These are phyloP conservation scores for Etia nguti DNA, from an alignment of 2,113 vertebrate species.

Conservation along the genomic window DNA sequence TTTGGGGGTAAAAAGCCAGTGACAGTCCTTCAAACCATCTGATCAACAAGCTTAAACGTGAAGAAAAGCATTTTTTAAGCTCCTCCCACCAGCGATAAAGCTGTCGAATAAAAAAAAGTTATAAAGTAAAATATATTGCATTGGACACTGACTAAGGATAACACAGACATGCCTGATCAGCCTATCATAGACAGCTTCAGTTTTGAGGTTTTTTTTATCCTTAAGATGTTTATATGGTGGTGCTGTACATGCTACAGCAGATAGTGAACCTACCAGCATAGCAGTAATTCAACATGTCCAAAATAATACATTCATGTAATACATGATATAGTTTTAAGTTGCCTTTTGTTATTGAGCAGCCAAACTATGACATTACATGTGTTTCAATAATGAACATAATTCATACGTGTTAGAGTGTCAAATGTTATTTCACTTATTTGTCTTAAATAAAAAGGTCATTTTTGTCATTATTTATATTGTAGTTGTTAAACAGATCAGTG, in stretches of 20 bases:
- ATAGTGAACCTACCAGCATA: background rate
- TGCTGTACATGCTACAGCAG: background rate
- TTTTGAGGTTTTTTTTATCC: background rate
- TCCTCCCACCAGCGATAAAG: background rate
- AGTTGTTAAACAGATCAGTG: background rate
- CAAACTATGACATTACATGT: background rate
- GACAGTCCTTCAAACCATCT: background rate
- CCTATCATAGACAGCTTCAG: background rate
- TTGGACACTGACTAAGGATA: background rate
- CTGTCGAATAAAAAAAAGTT: background rate
- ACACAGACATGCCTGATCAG: background rate
- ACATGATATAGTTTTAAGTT: background rate
- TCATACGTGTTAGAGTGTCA: background rate
- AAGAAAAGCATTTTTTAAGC: background rate
- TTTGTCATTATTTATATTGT: background rate
- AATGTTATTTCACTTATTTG: background rate
- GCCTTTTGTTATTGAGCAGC: background rate
- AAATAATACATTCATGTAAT: background rate
- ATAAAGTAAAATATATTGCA: background rate
- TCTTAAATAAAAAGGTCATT: background rate
- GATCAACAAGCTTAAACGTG: background rate
- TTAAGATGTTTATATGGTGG: background rate
- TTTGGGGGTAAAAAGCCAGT: background rate
- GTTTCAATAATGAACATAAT: background rate
- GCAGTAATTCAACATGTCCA: background rate